Conservation (phyloP, 2,888 invertebrate species). For the Yponomeuta evonymella region DNA sequence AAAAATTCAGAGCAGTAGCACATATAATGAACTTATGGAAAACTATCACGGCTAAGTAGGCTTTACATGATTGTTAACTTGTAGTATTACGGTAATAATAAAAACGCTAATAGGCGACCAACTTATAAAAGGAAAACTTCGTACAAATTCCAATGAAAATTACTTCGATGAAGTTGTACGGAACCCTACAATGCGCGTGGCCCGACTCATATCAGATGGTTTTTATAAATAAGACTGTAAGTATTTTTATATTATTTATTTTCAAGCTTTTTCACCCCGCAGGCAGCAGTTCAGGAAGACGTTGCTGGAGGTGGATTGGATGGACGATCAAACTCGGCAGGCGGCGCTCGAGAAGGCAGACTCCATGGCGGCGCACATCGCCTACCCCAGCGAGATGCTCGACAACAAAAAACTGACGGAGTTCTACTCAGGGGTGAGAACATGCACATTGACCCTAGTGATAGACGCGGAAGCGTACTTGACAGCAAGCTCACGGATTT, state of each 20-base stretch:
- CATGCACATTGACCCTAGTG: background rate
- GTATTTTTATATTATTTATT: background rate
- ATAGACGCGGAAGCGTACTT: background rate
- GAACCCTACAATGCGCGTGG: too few species aligned
- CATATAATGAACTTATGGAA: too few species aligned
- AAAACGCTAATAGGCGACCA: too few species aligned
- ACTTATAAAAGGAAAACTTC: too few species aligned
- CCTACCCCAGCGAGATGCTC: constrained; percentile 92
- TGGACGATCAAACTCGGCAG: constrained; percentile 88
- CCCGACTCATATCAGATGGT: too few species aligned
- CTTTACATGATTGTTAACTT: too few species aligned
- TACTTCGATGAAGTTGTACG: too few species aligned
- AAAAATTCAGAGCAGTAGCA: too few species aligned
- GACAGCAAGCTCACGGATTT: too few species aligned
- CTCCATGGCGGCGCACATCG: constrained; percentile 92
- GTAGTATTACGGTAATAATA: too few species aligned
- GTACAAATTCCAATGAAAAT: too few species aligned
- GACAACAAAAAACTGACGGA: constrained; percentile 86
- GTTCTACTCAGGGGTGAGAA: constrained; percentile 83
- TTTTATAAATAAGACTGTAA: background rate
- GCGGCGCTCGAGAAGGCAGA: constrained; percentile 87
- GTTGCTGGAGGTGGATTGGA: constrained; percentile 89
- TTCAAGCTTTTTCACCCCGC: background rate
- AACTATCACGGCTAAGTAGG: too few species aligned
- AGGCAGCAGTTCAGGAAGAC: constrained; percentile 87